Percentiles rank a stretch among this genome's conserved stretches.
phyloP scores from a whole-genome alignment of 2,113 vertebrate species.

The Amblyopsis rosae region DNA sequence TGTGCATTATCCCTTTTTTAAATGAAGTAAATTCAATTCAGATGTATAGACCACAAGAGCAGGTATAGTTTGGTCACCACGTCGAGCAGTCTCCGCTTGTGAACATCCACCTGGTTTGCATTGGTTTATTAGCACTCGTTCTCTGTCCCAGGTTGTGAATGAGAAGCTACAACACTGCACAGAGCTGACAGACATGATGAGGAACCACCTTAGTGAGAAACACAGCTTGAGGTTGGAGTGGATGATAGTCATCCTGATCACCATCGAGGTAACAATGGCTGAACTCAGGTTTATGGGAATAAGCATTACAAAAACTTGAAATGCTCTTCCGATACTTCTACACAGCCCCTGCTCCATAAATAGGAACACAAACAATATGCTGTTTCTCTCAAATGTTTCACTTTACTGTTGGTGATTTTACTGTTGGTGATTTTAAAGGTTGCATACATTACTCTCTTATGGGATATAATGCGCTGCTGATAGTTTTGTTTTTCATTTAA shows the following conservation, averaged over 20 bases:
- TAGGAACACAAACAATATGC: too few relatives aligned
- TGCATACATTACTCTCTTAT: not conserved
- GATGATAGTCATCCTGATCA: conserved; percentile 98
- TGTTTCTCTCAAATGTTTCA: too few relatives aligned
- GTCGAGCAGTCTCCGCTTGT: too few relatives aligned
- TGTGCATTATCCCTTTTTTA: too few relatives aligned
- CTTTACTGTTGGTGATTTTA: too few relatives aligned
- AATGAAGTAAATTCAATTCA: too few relatives aligned
- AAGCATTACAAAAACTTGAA: not conserved
- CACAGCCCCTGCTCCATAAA: too few relatives aligned
- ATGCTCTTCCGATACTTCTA: too few relatives aligned
- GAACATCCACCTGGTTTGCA: too few relatives aligned
- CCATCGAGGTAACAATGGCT: conserved; percentile 85
- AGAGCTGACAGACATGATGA: conserved; percentile 94
- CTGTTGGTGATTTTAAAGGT: too few relatives aligned
- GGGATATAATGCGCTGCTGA: not conserved
- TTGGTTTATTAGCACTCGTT: not conserved
- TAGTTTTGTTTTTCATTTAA: conserved; percentile 52
- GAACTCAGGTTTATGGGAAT: not conserved
- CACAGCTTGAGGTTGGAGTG: conserved; percentile 90
- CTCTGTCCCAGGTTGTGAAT: conserved; percentile 86
- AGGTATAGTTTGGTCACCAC: too few relatives aligned
- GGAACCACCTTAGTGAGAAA: conserved; percentile 93
- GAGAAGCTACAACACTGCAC: conserved; percentile 96
- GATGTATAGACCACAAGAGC: too few relatives aligned